A percentile compares a stretch with the other conserved stretches of the same genome.
Conservation (phyloP, 2,888 invertebrate genomes). For the Eurytoma californica region DNA sequence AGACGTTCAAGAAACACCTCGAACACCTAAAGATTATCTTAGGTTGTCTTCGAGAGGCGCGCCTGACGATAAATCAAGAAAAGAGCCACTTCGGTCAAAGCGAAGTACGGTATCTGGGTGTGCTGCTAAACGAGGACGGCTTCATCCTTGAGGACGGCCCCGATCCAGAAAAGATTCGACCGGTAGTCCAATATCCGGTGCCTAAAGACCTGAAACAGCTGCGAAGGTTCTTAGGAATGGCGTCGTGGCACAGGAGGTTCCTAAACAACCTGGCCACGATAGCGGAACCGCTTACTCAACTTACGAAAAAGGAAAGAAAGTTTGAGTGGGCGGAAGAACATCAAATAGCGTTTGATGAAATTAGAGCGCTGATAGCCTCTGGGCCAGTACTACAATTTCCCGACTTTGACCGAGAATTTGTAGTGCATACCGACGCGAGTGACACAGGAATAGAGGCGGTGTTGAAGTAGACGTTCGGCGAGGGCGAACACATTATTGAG, state of each 20-base stretch:
- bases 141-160: no score
- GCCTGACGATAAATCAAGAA: conserved; percentile 30
- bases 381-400: no score
- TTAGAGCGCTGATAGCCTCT: no score
- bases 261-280: not conserved
- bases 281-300: not conserved
- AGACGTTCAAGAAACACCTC: conserved; percentile 45
- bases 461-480: no score
- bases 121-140: not conserved
- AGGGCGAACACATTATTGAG: no score
- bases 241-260: not conserved
- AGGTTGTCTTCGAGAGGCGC: no score
- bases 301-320: not conserved
- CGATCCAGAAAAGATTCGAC: not conserved
- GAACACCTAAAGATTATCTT: conserved; percentile 16
- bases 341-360: no score
- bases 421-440: no score
- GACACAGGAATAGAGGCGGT: no score
- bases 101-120: conserved; percentile 14
- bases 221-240: not conserved
- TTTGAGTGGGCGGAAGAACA: conserved; percentile 2
- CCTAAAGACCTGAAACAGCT: not conserved
- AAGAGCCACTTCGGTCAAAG: conserved; percentile 49
- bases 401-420: no score
- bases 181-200: not conserved